Percentiles rank a stretch among this genome's conserved stretches.
Evolutionary conservation across 2,797 vertebrate genomes (phyloP).

Genomic region (Scomberomorus guttatus): DNA sequence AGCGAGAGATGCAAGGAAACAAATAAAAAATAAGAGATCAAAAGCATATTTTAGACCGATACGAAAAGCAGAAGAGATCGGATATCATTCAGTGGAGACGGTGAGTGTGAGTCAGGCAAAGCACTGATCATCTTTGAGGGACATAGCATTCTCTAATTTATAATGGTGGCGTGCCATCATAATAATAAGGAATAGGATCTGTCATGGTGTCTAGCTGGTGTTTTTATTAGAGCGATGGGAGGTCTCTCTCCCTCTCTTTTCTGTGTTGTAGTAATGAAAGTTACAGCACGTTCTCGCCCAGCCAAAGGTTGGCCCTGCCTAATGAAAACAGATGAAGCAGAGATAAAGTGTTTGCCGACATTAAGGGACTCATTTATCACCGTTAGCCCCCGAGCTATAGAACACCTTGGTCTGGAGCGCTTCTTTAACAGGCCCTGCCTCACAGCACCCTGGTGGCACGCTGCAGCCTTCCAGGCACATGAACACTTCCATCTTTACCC

Average conservation of each 20-base stretch:
- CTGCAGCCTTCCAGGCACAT: conserved; percentile 65
- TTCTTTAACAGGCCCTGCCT: conserved; percentile 78
- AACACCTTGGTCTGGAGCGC: conserved; percentile 86
- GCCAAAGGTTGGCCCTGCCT: conserved; percentile 88
- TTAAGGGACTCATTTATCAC: conserved; percentile 91
- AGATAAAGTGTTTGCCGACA: conserved; percentile 90
- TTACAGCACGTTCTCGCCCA: conserved; percentile 84
- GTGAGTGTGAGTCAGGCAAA: conserved; percentile 11
- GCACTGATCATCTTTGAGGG: conserved; percentile 61
- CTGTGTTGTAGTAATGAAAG: conserved; percentile 82
- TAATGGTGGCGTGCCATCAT: conserved; percentile 54
- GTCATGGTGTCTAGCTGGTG: conserved; percentile 73
- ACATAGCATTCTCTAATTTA: conserved; percentile 61
- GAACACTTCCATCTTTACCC: conserved; percentile 53
- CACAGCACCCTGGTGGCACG: conserved; percentile 70
- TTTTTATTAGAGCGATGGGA: conserved; percentile 82
- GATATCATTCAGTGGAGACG: conserved; percentile 21
- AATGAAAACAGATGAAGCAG: conserved; percentile 93
- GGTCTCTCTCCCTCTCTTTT: conserved; percentile 68
- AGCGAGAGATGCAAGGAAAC: conserved; percentile 3
- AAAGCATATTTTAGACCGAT: conserved; percentile 1
- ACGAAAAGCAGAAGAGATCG: conserved; percentile 6
- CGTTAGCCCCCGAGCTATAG: conserved; percentile 86
- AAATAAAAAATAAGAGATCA: conserved; percentile 4
- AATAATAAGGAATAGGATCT: conserved; percentile 76